Evolutionary conservation across 2,888 invertebrate genomes (phyloP).

Genomic region (Oscheius onirici): DNA sequence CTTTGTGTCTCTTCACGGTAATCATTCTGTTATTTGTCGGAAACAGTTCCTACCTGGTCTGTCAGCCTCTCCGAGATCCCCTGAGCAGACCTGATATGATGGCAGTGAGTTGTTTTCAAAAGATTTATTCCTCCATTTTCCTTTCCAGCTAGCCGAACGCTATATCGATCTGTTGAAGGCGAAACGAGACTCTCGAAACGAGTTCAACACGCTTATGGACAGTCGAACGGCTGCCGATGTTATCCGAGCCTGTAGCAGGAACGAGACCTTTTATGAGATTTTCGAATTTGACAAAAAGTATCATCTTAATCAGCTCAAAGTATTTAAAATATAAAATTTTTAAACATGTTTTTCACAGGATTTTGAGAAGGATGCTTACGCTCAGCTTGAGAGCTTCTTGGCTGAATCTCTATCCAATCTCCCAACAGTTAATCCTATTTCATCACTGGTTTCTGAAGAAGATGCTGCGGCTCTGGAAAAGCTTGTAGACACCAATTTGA

Average conservation of each 20-base stretch:
- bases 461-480: constrained; percentile 45
- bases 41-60: constrained; percentile 63
- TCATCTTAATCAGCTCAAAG: constrained; percentile 56
- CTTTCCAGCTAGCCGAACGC: constrained; percentile 63
- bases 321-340: background rate
- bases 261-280: constrained; percentile 67
- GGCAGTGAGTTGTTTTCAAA: constrained; percentile 46
- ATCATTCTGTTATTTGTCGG: constrained; percentile 61
- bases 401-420: constrained; percentile 42
- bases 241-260: constrained; percentile 59
- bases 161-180: constrained; percentile 56
- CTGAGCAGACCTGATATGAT: constrained; percentile 59
- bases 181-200: constrained; percentile 35
- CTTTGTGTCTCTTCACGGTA: constrained; percentile 58
- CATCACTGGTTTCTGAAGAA: constrained; percentile 13
- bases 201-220: constrained; percentile 42
- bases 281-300: constrained; percentile 67
- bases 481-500: constrained; percentile 50
- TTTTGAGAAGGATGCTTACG: constrained; percentile 48
- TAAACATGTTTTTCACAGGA: constrained; percentile 37
- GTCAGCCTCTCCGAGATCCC: constrained; percentile 66
- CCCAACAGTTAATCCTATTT: constrained; percentile 35
- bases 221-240: constrained; percentile 56
- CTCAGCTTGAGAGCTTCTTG: constrained; percentile 45
- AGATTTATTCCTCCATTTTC: background rate